These are phyloP conservation scores for Phrynosoma platyrhinos DNA, from an alignment of 2,113 vertebrate species.

Conservation along the genomic window DNA sequence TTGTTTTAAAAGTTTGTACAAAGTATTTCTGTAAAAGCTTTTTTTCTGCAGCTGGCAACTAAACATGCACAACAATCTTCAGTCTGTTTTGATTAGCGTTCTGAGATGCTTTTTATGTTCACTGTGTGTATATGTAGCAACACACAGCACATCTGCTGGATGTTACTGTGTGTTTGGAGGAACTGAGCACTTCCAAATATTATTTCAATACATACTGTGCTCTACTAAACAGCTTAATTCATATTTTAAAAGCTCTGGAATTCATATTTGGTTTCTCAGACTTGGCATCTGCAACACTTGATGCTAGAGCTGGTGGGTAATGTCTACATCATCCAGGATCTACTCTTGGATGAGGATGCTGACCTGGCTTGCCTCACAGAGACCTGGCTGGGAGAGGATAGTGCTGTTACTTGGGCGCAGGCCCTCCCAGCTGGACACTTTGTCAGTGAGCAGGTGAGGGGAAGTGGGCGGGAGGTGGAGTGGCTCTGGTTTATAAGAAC, in stretches of 20 bases:
- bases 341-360: no score
- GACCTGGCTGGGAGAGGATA: no score
- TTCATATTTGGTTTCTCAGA: background rate
- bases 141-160: background rate
- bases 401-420: no score
- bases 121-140: background rate
- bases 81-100: background rate
- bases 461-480: no score
- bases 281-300: background rate
- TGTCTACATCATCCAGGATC: no score
- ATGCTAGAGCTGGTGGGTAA: conserved; percentile 1
- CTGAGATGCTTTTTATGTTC: background rate
- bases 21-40: background rate
- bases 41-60: background rate
- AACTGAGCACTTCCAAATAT: background rate
- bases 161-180: background rate
- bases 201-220: background rate
- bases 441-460: no score
- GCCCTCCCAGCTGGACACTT: no score
- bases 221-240: background rate
- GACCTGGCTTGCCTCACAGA: no score
- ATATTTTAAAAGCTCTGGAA: conserved; percentile 7
- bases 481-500: no score
- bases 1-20: background rate
- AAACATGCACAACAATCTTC: background rate